Percentiles rank a stretch among this genome's conserved stretches.
phyloP scores from a whole-genome alignment of 2,113 vertebrate genomes.

The Copsychus sechellarum region DNA sequence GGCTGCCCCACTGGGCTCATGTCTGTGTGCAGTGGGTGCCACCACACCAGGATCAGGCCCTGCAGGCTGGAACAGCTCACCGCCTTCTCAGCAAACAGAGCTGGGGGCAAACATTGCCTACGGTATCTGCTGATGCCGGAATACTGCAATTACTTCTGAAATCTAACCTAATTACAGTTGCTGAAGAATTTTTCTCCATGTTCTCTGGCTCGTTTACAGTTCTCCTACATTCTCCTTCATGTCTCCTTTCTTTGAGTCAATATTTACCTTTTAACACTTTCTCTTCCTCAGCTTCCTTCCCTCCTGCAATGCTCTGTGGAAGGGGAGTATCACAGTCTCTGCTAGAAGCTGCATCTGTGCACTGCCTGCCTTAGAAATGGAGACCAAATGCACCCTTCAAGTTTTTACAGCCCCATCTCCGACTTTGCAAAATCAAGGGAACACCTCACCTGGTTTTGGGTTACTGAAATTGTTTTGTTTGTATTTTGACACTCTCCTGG shows the following conservation, averaged over 20 bases:
- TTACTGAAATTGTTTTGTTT: neutral
- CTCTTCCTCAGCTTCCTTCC: neutral
- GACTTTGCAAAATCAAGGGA: neutral
- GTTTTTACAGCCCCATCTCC: neutral
- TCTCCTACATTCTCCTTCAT: conserved; percentile 51
- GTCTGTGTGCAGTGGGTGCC: neutral
- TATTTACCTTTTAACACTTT: conserved; percentile 51
- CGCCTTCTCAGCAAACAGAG: neutral
- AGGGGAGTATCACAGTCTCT: neutral
- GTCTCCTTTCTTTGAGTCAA: conserved; percentile 37
- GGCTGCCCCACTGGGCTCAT: neutral
- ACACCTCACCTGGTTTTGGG: neutral
- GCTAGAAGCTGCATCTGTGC: neutral
- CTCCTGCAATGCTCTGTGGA: neutral
- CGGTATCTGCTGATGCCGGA: neutral
- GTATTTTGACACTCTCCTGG: neutral
- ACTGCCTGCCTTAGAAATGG: neutral
- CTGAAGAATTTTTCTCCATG: conserved; percentile 45
- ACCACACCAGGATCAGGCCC: neutral
- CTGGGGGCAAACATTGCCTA: conserved; percentile 39
- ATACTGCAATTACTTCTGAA: conserved; percentile 53
- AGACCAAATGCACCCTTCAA: neutral
- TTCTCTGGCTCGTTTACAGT: conserved; percentile 55
- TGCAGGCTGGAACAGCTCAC: neutral
- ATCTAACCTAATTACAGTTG: conserved; percentile 55